These are phyloP conservation scores for Eretmocerus hayati DNA, from an alignment of 2,888 invertebrate genomes.

Conservation along the genomic window DNA sequence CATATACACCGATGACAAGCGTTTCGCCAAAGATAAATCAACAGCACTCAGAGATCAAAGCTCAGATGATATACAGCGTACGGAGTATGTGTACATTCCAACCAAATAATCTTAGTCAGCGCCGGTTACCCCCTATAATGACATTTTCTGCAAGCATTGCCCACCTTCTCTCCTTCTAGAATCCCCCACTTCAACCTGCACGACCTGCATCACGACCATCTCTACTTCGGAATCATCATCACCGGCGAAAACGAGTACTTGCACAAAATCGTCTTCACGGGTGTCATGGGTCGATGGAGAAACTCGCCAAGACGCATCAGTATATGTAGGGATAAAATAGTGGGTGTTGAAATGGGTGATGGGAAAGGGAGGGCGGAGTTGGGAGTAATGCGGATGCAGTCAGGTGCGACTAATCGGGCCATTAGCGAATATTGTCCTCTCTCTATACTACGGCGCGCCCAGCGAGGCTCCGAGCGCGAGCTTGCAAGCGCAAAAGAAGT, in stretches of 20 bases:
- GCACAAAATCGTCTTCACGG: too few relatives aligned
- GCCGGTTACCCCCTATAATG: not conserved
- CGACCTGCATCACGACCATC: too few relatives aligned
- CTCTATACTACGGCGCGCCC: not conserved
- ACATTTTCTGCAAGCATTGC: not conserved
- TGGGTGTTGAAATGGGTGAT: not conserved
- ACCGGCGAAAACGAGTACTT: too few relatives aligned
- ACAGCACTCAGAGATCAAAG: too few relatives aligned
- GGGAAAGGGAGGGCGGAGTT: not conserved
- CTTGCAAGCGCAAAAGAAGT: not conserved
- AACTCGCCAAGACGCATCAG: not conserved
- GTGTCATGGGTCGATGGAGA: not conserved
- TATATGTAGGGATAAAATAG: not conserved
- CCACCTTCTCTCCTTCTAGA: not conserved
- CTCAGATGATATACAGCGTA: too few relatives aligned
- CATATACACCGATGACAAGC: too few relatives aligned
- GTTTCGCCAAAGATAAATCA: too few relatives aligned
- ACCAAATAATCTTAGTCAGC: too few relatives aligned
- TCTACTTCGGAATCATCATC: too few relatives aligned
- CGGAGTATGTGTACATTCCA: too few relatives aligned
- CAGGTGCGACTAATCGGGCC: conserved; percentile 27
- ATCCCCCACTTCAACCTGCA: not conserved
- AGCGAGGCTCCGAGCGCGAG: not conserved
- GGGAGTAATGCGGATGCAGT: conserved; percentile 6
- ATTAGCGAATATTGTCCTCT: conserved; percentile 23